phyloP scores from a whole-genome alignment of 1,140 invertebrate genomes.

The Asobara japonica region DNA sequence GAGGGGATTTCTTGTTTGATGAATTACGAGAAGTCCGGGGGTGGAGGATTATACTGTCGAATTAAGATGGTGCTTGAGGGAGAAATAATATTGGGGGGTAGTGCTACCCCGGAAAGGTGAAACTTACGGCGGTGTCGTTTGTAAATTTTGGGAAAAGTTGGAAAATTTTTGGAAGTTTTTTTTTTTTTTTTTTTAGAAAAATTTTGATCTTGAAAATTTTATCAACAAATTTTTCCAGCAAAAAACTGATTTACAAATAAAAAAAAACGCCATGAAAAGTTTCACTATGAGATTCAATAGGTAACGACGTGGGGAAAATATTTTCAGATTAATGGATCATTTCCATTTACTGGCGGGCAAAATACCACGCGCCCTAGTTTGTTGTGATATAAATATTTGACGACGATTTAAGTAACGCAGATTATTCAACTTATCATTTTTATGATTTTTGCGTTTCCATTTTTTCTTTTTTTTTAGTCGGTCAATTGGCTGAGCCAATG shows the following conservation, averaged over 20 bases:
- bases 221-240: too few relatives aligned
- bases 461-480: conserved; percentile 20
- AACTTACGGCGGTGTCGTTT: too few relatives aligned
- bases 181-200: too few relatives aligned
- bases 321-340: background rate
- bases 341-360: conserved; percentile 6
- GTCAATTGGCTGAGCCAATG: conserved; percentile 53
- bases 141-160: too few relatives aligned
- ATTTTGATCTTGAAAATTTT: too few relatives aligned
- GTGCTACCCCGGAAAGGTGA: too few relatives aligned
- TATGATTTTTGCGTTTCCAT: too few relatives aligned
- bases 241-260: too few relatives aligned
- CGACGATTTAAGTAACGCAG: conserved; percentile 39
- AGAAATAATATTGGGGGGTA: background rate
- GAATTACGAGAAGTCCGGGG: background rate
- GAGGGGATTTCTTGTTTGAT: background rate
- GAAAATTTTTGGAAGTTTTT: too few relatives aligned
- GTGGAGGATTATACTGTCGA: conserved; percentile 14
- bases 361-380: conserved; percentile 40
- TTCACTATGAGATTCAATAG: background rate
- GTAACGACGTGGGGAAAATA: background rate
- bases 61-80: background rate
- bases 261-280: too few relatives aligned
- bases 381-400: conserved; percentile 54
- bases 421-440: conserved; percentile 29